Evolutionary conservation across 2,113 vertebrate genomes (phyloP), one percentile per base, ranked within the genome.

Genomic region (Sturnira hondurensis): DNA sequence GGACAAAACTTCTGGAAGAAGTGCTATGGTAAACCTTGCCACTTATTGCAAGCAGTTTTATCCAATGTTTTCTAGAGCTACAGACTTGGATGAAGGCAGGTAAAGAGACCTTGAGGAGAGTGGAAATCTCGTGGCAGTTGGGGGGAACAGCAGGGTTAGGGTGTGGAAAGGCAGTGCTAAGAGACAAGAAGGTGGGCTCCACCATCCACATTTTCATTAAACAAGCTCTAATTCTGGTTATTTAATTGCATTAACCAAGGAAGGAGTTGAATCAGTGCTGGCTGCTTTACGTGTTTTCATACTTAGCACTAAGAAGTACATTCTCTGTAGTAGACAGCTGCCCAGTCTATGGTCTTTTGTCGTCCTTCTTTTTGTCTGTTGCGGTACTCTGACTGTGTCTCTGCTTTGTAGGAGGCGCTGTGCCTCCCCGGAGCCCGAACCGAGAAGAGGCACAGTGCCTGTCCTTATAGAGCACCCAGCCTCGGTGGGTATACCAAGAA

Each of bases 61-160:
- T 70, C 41, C 45, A 45, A 14, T 82, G 17, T 87, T 95, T 92
- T 89, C 76, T 88, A 58, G 78, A 93, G 70, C 52, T 38, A 43
- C 56, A 50, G 68, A 43, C 24, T 67, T 38, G 63, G 26, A 17
- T 58, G 58, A 78, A 33, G 52, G 31, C 7, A 20, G 86, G 20
- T 5, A 0, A 36, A 93, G 86, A 54, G 61, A 87, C 36, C 26
- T n/a, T 4, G 36, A 76, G 13, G 81, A 33, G 26, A 61, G 31
- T 77, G 36, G 47, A 77, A 24, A 26, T 58, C 67, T 78, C 3
- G 0, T 17, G 33, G 56, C n/a, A 52, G 6, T 1, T 80, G 26
- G 7, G 38, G 14, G 36, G 38, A 10, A 24, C 20, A 24, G 8
- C 7, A 7, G 22, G 6, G 24, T 20, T 81, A 13, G 31, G 36